phyloP scores from a whole-genome alignment of 92 coral and sea anemone genomes.

The Porites rus region DNA sequence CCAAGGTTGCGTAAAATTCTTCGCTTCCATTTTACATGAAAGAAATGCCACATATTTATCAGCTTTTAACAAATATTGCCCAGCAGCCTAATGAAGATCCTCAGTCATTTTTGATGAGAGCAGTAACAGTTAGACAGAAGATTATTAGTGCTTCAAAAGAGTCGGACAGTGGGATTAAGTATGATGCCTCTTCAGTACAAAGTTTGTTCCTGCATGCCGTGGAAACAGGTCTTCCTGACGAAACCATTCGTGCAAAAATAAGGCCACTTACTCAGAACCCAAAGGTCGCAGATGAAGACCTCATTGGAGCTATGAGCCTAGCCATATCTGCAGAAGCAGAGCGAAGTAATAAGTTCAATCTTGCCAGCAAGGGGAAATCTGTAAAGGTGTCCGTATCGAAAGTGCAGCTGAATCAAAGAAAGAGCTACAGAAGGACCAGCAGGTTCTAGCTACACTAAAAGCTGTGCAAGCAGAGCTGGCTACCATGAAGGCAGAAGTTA shows the following conservation, averaged over 20 bases:
- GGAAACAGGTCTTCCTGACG: constrained; percentile 71
- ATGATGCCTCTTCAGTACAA: constrained; percentile 64
- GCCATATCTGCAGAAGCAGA: constrained; percentile 40
- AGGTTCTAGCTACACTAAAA: constrained; percentile 48
- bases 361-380: not conserved
- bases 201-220: constrained; percentile 66
- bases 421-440: constrained; percentile 19
- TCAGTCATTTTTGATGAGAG: constrained; percentile 69
- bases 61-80: constrained; percentile 53
- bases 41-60: constrained; percentile 69
- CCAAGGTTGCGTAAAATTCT: constrained; percentile 56
- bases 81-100: constrained; percentile 67
- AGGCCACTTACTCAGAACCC: constrained; percentile 50
- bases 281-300: constrained; percentile 66
- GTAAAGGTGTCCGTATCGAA: not conserved
- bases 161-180: constrained; percentile 54
- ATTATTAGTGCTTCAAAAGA: constrained; percentile 57
- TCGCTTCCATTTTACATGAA: constrained; percentile 70
- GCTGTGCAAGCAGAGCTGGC: constrained; percentile 58
- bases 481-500: constrained; percentile 31
- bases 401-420: not conserved
- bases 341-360: constrained; percentile 6
- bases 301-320: constrained; percentile 62
- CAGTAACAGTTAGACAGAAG: constrained; percentile 66
- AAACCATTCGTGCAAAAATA: constrained; percentile 70